Conservation (phyloP, 1,140 invertebrate genomes). For the Zaprionus taronus region DNA sequence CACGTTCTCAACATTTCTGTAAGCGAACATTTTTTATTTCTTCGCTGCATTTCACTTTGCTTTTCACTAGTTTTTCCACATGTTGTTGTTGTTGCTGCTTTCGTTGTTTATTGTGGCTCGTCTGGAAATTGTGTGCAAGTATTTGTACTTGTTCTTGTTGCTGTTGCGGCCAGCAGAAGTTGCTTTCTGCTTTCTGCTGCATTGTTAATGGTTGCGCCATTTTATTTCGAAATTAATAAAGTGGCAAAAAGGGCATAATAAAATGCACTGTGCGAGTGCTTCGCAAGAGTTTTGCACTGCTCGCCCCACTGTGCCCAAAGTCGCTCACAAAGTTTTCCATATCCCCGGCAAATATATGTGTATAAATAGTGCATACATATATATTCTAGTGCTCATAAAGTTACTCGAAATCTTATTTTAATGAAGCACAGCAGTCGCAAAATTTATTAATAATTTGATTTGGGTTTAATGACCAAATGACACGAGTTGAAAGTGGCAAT, state of each 20-base stretch:
- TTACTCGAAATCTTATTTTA: slow-evolving; percentile 43
- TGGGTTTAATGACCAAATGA: slow-evolving; percentile 24
- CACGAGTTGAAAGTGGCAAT: slow-evolving; percentile 3
- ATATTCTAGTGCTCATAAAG: slow-evolving; percentile 27
- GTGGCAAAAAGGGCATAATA: slow-evolving; percentile 60
- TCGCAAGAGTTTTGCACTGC: slow-evolving; percentile 19
- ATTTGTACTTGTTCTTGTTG: slow-evolving; percentile 22
- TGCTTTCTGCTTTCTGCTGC: slow-evolving; percentile 33
- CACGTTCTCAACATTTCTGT: slow-evolving; percentile 64
- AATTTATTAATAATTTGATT: slow-evolving; percentile 35
- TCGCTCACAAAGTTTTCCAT: slow-evolving; percentile 46
- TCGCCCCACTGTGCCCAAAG: slow-evolving; percentile 15
- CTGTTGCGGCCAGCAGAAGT: slow-evolving; percentile 12
- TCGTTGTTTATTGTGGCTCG: slow-evolving; percentile 63
- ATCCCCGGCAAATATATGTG: slow-evolving; percentile 14
- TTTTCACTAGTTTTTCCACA: slow-evolving; percentile 30
- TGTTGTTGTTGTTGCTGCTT: slow-evolving; percentile 17
- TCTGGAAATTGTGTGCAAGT: slow-evolving; percentile 17
- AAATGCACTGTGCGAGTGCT: slow-evolving; percentile 45
- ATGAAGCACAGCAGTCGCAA: slow-evolving; percentile 34
- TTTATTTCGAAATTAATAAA: slow-evolving; percentile 82
- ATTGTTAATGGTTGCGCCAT: slow-evolving; percentile 72
- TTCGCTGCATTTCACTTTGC: slow-evolving; percentile 45
- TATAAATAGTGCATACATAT: slow-evolving; percentile 30
- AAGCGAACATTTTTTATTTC: slow-evolving; percentile 67